Evolutionary conservation across 2,888 invertebrate species (phyloP).

Genomic region (Formica aserva): DNA sequence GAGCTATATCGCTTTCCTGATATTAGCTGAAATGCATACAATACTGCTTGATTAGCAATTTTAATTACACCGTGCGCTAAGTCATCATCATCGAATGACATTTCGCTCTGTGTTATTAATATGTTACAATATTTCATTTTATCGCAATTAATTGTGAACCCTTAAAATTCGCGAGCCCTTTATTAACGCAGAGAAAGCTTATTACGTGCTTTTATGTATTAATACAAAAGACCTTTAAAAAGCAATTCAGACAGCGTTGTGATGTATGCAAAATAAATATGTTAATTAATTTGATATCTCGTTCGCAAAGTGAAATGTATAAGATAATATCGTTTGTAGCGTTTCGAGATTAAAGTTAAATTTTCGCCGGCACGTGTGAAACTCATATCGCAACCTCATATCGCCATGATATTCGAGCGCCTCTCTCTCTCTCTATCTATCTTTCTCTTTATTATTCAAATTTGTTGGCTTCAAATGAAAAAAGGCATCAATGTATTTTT

Average conservation of each 20-base stretch:
- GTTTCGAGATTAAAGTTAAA: conserved; percentile 48
- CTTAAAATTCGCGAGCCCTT: not conserved
- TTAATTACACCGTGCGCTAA: conserved; percentile 35
- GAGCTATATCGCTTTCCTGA: conserved; percentile 50
- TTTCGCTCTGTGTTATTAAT: conserved; percentile 25
- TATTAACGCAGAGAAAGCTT: not conserved
- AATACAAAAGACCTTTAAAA: not conserved
- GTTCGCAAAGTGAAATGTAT: conserved; percentile 37
- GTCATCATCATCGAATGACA: conserved; percentile 8
- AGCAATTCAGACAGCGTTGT: conserved; percentile 7
- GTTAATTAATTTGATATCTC: conserved; percentile 47
- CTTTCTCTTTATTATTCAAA: conserved; percentile 14
- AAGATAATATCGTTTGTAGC: conserved; percentile 42
- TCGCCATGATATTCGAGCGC: not conserved
- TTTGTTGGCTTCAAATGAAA: conserved; percentile 2
- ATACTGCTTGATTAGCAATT: conserved; percentile 53
- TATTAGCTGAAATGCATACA: conserved; percentile 53
- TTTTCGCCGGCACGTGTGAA: conserved; percentile 30
- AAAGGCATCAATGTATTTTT: conserved; percentile 9
- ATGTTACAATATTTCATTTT: not conserved
- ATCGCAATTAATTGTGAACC: not conserved
- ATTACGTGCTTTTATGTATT: not conserved
- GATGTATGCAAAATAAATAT: not conserved
- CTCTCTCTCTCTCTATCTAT: not conserved
- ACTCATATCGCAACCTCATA: conserved; percentile 29